Evolutionary conservation across 2,797 vertebrate species (phyloP).

Genomic region (Cottoperca gobio): DNA sequence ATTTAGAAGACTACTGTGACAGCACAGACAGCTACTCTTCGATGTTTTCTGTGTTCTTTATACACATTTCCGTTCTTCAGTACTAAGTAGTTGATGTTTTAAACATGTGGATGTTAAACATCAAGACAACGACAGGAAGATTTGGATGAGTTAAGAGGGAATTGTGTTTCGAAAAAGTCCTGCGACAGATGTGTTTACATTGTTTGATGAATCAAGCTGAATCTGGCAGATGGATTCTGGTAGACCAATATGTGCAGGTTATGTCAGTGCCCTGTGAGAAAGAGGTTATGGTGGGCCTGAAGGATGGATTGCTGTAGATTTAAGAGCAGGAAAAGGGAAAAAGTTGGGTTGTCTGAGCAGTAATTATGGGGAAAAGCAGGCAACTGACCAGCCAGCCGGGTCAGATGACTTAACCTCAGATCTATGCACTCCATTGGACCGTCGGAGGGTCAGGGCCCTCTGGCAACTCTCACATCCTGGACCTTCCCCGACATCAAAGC

Average conservation of each 20-base stretch:
- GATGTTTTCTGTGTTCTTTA: slow-evolving; percentile 16
- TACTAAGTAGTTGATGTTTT: slow-evolving; percentile 32
- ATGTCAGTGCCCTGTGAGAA: slow-evolving; percentile 24
- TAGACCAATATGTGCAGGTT: slow-evolving; percentile 35
- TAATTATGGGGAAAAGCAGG: slow-evolving; percentile 80
- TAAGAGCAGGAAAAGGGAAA: slow-evolving; percentile 58
- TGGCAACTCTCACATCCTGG: slow-evolving; percentile 62
- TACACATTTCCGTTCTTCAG: neutral
- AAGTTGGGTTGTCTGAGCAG: slow-evolving; percentile 77
- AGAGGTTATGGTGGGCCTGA: slow-evolving; percentile 51
- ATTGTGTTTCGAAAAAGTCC: neutral
- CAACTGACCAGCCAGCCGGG: slow-evolving; percentile 64
- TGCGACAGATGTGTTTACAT: slow-evolving; percentile 21
- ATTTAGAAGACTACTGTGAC: slow-evolving; percentile 4
- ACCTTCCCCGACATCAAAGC: slow-evolving; percentile 53
- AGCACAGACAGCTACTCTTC: slow-evolving; percentile 1
- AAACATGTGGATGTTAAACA: slow-evolving; percentile 22
- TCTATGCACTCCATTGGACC: slow-evolving; percentile 84
- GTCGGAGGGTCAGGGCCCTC: slow-evolving; percentile 77
- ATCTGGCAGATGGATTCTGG: slow-evolving; percentile 39
- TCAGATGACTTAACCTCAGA: slow-evolving; percentile 88
- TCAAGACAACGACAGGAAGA: neutral
- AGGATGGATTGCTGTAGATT: slow-evolving; percentile 72
- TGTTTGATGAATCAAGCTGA: slow-evolving; percentile 46
- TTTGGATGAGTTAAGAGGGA: neutral